Conservation (phyloP, 2,113 vertebrate genomes). For the Dipodomys stephensi region DNA sequence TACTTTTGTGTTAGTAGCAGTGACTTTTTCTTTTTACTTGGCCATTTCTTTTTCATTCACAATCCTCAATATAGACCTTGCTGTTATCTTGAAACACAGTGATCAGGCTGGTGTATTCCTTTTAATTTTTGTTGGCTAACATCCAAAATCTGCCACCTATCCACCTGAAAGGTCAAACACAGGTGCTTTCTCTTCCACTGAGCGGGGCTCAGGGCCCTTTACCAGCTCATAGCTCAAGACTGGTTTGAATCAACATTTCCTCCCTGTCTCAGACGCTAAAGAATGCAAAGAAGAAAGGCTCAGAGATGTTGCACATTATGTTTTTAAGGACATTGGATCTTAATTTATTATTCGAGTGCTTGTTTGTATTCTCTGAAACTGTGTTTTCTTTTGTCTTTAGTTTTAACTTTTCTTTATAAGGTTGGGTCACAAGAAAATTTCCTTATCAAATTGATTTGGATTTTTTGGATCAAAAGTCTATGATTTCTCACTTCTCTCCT, state of each 20-base stretch:
- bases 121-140: neutral
- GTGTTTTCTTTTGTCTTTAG: neutral
- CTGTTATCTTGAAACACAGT: neutral
- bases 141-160: neutral
- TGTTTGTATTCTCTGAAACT: neutral
- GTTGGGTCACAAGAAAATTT: neutral
- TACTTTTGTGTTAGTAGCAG: neutral
- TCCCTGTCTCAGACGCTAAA: neutral
- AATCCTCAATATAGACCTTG: neutral
- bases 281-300: neutral
- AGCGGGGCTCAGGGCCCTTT: neutral
- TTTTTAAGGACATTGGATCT: neutral
- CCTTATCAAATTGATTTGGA: neutral
- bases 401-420: neutral
- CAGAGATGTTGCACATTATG: neutral
- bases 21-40: neutral
- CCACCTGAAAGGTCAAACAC: neutral
- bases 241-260: fast-evolving
- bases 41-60: neutral
- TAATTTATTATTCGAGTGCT: neutral
- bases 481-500: slow-evolving; percentile 50
- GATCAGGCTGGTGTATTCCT: neutral
- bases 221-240: too few relatives aligned
- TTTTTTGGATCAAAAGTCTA: slow-evolving; percentile 35
- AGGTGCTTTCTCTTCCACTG: neutral